Conservation (phyloP, 2,113 vertebrate genomes). For the Mohoua ochrocephala region DNA sequence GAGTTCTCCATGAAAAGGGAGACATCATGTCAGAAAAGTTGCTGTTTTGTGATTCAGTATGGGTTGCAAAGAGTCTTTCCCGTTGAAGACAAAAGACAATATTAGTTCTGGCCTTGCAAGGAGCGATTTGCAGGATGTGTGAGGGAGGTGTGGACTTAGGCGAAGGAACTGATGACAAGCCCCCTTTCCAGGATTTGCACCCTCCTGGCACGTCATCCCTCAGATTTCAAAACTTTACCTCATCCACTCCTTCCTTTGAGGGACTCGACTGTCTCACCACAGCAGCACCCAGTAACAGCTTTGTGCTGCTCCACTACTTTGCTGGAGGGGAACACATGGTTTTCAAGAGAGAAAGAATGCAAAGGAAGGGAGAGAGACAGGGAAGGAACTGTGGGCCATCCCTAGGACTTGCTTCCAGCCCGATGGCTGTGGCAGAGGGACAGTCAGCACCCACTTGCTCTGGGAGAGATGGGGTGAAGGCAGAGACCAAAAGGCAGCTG, state of each 20-base stretch:
- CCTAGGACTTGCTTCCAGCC: background rate
- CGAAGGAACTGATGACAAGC: background rate
- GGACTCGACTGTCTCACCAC: rapidly evolving
- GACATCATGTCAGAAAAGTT: rapidly evolving
- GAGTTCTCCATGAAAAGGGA: background rate
- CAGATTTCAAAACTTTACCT: background rate
- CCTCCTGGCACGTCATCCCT: background rate
- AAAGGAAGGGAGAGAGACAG: background rate
- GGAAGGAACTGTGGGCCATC: background rate
- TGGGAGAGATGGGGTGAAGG: background rate
- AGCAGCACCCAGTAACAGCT: background rate
- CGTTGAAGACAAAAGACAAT: background rate
- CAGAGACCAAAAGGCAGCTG: background rate
- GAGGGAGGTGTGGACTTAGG: background rate
- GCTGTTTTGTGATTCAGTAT: background rate
- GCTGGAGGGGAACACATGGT: background rate
- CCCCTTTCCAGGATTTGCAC: background rate
- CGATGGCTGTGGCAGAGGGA: rapidly evolving
- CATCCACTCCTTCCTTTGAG: background rate
- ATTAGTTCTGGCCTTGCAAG: background rate
- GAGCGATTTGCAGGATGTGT: background rate
- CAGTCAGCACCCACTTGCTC: background rate
- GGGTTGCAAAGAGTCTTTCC: background rate
- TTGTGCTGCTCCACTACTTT: background rate
- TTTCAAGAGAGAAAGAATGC: background rate